Evolutionary conservation across 2,888 invertebrate species (phyloP), one percentile per base, ranked within the genome.

Genomic region (Copidosoma aretas): DNA sequence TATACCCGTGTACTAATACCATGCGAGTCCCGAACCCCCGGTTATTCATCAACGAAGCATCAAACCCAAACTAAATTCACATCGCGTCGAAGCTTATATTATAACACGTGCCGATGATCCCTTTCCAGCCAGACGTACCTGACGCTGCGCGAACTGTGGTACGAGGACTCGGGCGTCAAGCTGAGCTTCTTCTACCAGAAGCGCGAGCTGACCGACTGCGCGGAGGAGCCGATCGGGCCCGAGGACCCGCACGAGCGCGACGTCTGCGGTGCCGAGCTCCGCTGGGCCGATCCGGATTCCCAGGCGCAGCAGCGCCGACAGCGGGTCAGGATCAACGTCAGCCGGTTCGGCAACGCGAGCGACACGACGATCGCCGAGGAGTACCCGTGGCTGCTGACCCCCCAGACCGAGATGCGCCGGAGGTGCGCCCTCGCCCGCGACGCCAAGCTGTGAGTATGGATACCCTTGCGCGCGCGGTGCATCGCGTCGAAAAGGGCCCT

Each of bases 171-270:
- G 32, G 66, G 71, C 41, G 75, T 77, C 64, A 81, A 78, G 71
- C 75, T 83, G 67, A 79, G 79, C 61, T 70, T 82, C 71, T 77
- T 82, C 66, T 82, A 81, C 75, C 78, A 81, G 72, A 79, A 65
- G 49, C 63, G 54, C 49, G 59, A 46, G 59, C 70, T 82, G 72
- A 79, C 78, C 70, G 80, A 81, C 72, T 83, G 83, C 73, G 67
- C 71, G 39, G 80, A 80, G 73, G 76, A 77, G 64, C n/a, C 19
- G 25, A 67, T 53, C 24, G n/a, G 57, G n/a, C 43, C 14, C 32
- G 15, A 25, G 10, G 51, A 17, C 12, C 41, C n/a, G 49, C 8
- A 52, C 19, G 19, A 19, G 52, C 19, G 61, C 24, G 64, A 67
- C 46, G 67, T 62, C 21, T 69, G 70, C 58, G 51, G 19, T 5